A percentile compares a stretch with the other conserved stretches of the same genome.
Evolutionary conservation across 1,140 invertebrate species (phyloP).

Genomic region (Andricus grossulariae): DNA sequence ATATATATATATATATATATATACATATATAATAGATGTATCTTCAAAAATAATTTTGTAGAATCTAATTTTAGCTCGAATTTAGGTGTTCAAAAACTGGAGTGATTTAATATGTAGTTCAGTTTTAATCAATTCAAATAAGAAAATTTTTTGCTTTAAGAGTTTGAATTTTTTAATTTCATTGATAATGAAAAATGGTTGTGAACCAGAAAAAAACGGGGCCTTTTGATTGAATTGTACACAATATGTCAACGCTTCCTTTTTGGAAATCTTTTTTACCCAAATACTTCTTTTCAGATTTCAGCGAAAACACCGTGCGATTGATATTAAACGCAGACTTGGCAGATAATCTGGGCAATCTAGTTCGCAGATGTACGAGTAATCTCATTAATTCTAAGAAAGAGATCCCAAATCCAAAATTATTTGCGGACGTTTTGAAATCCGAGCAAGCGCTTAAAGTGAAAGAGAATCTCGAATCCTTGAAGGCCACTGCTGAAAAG

Average conservation of each 20-base stretch:
- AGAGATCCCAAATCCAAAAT: constrained; percentile 80
- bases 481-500: constrained; percentile 77
- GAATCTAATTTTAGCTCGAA: too few species aligned
- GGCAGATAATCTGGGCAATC: constrained; percentile 94
- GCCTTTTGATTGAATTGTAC: too few species aligned
- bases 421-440: constrained; percentile 76
- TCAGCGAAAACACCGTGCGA: constrained; percentile 85
- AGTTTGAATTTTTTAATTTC: too few species aligned
- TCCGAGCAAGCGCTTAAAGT: constrained; percentile 77
- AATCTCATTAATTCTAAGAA: constrained; percentile 86
- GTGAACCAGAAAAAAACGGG: too few species aligned
- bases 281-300: constrained; percentile 81
- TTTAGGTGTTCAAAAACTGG: too few species aligned
- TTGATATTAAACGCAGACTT: constrained; percentile 92
- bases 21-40: too few species aligned
- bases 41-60: too few species aligned
- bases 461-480: constrained; percentile 75
- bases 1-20: too few species aligned
- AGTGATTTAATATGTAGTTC: too few species aligned
- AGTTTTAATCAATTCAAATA: too few species aligned
- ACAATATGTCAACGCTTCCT: background rate
- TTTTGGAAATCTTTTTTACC: constrained; percentile 17
- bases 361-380: constrained; percentile 88
- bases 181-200: too few species aligned
- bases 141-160: too few species aligned